Evolutionary conservation across 2,113 vertebrate species (phyloP).

Genomic region (Calidris pugnax): DNA sequence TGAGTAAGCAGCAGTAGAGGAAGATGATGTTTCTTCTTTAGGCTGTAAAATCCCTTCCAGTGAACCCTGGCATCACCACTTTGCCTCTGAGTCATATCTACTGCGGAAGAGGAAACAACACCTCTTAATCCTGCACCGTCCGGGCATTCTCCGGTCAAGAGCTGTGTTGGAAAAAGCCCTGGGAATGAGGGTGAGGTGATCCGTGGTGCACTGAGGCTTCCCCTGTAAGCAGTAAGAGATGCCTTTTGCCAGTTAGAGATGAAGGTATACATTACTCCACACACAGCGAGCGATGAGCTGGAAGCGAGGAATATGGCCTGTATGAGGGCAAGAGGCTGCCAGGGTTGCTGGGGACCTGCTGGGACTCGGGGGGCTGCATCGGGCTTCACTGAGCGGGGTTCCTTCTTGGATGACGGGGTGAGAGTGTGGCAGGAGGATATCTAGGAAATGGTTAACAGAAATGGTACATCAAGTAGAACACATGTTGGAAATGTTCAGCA

Average conservation of each 20-base stretch:
- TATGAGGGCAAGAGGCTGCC: not conserved
- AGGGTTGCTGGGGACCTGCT: not conserved
- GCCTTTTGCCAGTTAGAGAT: not conserved
- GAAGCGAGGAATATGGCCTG: not conserved
- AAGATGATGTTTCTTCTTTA: not conserved
- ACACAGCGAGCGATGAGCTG: not conserved
- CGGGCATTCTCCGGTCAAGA: not conserved
- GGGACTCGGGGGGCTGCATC: not conserved
- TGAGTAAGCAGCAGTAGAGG: constrained; percentile 22
- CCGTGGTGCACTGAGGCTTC: not conserved
- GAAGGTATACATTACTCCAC: not conserved
- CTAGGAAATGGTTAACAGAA: not conserved
- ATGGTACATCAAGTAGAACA: not conserved
- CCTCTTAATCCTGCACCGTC: not conserved
- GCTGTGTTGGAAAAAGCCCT: not conserved
- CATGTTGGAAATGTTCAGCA: not conserved
- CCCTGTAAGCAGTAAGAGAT: not conserved
- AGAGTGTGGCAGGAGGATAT: not conserved
- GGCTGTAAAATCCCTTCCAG: not conserved
- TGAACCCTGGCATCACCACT: not conserved
- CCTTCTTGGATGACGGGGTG: not conserved
- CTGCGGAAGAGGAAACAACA: not conserved
- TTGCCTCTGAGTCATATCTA: not conserved
- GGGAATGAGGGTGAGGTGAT: not conserved
- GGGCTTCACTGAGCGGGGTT: not conserved